These are phyloP conservation scores for Ceuthmochares aereus DNA, from an alignment of 2,113 vertebrate genomes.

Conservation along the genomic window DNA sequence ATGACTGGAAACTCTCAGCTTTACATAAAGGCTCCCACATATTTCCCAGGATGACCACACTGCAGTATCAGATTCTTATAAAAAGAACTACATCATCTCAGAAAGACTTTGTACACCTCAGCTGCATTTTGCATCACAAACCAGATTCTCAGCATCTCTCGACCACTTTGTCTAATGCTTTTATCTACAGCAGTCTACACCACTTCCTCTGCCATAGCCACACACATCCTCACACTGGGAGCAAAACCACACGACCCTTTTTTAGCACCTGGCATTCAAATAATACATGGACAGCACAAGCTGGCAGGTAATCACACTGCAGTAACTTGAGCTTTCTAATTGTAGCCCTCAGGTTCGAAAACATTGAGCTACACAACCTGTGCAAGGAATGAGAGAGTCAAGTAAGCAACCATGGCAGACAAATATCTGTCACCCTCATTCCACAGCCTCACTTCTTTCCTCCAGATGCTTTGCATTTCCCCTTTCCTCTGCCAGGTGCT, in stretches of 20 bases:
- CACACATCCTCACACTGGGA: background rate
- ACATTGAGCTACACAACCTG: background rate
- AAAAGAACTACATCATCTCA: background rate
- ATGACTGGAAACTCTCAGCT: background rate
- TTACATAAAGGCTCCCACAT: background rate
- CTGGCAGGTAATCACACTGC: background rate
- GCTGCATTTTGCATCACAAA: background rate
- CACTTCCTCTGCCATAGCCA: background rate
- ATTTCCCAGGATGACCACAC: background rate
- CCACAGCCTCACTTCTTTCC: background rate
- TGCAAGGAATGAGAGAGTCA: background rate
- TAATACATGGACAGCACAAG: background rate
- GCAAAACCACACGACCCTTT: background rate
- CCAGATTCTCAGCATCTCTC: background rate
- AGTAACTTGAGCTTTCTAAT: background rate
- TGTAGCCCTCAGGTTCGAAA: background rate
- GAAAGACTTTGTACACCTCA: background rate
- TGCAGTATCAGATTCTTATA: background rate
- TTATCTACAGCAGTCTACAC: background rate
- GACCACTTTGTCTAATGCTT: background rate
- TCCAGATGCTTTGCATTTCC: slow-evolving; percentile 55
- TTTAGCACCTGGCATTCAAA: too few species aligned
- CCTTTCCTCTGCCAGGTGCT: slow-evolving; percentile 54
- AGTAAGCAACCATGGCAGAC: background rate
- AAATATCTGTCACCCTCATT: background rate